phyloP scores from a whole-genome alignment of 2,113 vertebrate genomes.

The Raja brachyura region DNA sequence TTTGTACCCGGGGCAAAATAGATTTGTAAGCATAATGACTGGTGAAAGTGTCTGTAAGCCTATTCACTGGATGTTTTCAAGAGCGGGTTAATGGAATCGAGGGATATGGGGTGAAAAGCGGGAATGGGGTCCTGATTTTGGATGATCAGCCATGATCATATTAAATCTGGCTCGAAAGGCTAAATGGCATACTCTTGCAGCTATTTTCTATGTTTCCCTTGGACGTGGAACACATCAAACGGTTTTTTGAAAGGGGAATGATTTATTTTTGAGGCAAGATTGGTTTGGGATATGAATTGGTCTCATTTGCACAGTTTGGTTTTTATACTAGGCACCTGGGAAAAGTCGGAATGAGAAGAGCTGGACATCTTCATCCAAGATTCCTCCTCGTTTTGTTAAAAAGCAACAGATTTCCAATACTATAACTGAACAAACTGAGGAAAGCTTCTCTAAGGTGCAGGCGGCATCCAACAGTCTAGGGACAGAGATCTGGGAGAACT shows the following conservation, averaged over 20 bases:
- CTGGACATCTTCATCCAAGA: slow-evolving; percentile 77
- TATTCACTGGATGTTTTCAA: too few species aligned
- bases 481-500: slow-evolving; percentile 96
- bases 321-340: slow-evolving; percentile 60
- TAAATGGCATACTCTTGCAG: too few species aligned
- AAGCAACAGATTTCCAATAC: slow-evolving; percentile 59
- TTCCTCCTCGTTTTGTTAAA: slow-evolving; percentile 95
- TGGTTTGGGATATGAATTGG: not conserved
- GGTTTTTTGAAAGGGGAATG: not conserved
- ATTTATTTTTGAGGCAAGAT: not conserved
- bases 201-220: not conserved
- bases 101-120: too few species aligned
- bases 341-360: slow-evolving; percentile 55
- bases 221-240: not conserved
- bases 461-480: slow-evolving; percentile 77
- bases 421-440: slow-evolving; percentile 3
- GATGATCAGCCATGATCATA: too few species aligned
- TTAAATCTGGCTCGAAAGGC: too few species aligned
- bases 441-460: slow-evolving; percentile 76
- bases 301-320: not conserved
- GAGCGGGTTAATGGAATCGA: too few species aligned
- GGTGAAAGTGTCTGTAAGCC: not conserved
- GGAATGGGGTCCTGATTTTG: too few species aligned
- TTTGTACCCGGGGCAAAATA: not conserved
- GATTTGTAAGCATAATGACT: not conserved